Evolutionary conservation across 2,113 vertebrate genomes (phyloP), one percentile per base, ranked within the genome.

Genomic region (Lutjanus erythropterus): DNA sequence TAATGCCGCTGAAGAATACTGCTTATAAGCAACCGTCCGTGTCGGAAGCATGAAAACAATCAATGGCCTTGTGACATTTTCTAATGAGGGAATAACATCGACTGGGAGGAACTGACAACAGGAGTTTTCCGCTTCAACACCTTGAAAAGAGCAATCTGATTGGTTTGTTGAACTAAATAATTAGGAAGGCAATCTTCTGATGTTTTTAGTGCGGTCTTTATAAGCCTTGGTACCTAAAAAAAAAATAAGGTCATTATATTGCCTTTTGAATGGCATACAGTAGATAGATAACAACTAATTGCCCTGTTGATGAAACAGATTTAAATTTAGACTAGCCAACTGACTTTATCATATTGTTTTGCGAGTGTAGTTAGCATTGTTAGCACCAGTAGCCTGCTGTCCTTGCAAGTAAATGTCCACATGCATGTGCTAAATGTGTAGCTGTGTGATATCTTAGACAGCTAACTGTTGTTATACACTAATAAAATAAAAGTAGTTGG

Each of bases 21-120:
- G 56, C 72, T 59, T 47, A 33, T 35, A 25, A 76, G 56, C 61
- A 53, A 18, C 56, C 2, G 19, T 39, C 67, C 5, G 18, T 53
- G 52, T 76, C 15, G 4, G 49, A 71, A 69, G 16, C 64, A 56
- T 81, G 70, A 68, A 72, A 55, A 68, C 55, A 80, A 78, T 78
- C 72, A 74, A 46, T 72, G 74, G 46, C 49, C 1, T 47, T 29
- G 64, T 82, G 73, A 71, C 61, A 53, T 78, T 83, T 75, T 67
- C 33, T 85, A 80, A 83, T 60, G 60, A 72, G 60, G 18, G 66
- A 62, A 12, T 58, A 52, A 61, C 19, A n/a, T 56, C 10, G 50
- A 58, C 67, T 33, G 53, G 27, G 18, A 60, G 31, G 69, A 46
- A 18, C 68, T 72, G 49, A 62, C 53, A 39, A n/a, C 58, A 11